A percentile compares a stretch with the other conserved stretches of the same genome.
Evolutionary conservation across 2,888 invertebrate species (phyloP).

Genomic region (Oligia strigilis): DNA sequence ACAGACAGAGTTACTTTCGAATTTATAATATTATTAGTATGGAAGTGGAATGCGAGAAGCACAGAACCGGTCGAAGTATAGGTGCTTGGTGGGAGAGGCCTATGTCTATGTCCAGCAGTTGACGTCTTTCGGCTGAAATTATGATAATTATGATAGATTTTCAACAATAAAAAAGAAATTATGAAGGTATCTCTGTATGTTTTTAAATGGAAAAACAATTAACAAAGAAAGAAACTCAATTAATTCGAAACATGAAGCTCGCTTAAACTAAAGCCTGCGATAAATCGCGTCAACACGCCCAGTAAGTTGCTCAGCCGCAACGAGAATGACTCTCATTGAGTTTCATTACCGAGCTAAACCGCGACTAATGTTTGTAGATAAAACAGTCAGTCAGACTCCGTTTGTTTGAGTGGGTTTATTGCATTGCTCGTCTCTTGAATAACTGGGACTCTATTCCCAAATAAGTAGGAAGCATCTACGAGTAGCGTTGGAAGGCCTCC

Average conservation of each 20-base stretch:
- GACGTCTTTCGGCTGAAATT: too few species aligned
- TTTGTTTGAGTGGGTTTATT: background rate
- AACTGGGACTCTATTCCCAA: background rate
- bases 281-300: conserved; percentile 22
- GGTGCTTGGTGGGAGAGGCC: too few species aligned
- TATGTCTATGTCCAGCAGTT: too few species aligned
- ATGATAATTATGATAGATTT: too few species aligned
- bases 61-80: too few species aligned
- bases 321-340: conserved; percentile 49
- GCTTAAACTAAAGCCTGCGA: conserved; percentile 26
- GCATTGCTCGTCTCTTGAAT: background rate
- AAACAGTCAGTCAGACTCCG: conserved; percentile 10
- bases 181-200: background rate
- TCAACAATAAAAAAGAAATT: too few species aligned
- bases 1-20: too few species aligned
- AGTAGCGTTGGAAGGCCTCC: too few species aligned
- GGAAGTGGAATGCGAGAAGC: too few species aligned
- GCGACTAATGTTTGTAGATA: conserved; percentile 39
- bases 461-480: background rate
- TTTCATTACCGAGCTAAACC: conserved; percentile 44
- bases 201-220: background rate
- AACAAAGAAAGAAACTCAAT: conserved; percentile 4
- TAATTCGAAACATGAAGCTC: conserved; percentile 13
- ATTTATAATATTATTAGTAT: too few species aligned
- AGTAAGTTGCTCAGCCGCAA: conserved; percentile 15